A percentile compares a stretch with the other conserved stretches of the same genome.
phyloP scores from a whole-genome alignment of 2,888 invertebrate species.

The Linnaemya vulpina region DNA sequence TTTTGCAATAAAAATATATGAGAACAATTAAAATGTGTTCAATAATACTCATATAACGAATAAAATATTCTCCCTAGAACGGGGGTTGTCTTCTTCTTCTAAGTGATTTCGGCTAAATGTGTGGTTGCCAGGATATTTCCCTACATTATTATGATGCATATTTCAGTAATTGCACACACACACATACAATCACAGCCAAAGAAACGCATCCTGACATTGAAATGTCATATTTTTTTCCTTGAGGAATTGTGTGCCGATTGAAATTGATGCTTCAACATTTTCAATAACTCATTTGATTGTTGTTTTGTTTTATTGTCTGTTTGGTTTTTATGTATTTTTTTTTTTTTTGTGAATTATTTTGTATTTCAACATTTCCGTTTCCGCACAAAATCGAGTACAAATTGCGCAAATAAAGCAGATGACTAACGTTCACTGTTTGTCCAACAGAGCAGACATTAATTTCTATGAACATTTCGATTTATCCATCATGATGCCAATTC shows the following conservation, averaged over 20 bases:
- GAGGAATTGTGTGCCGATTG: slow-evolving; percentile 1
- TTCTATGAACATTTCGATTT: slow-evolving; percentile 12
- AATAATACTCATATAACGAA: not conserved
- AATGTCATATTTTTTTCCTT: slow-evolving; percentile 51
- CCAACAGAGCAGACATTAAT: not conserved
- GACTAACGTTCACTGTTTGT: slow-evolving; percentile 54
- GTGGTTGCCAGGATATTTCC: slow-evolving; percentile 42
- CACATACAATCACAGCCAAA: not conserved
- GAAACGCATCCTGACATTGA: slow-evolving; percentile 46
- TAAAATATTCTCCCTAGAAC: slow-evolving; percentile 28
- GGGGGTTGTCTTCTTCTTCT: slow-evolving; percentile 35
- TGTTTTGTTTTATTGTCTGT: slow-evolving; percentile 14
- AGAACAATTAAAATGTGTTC: slow-evolving; percentile 58
- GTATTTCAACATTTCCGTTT: slow-evolving; percentile 65
- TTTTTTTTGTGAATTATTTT: not conserved
- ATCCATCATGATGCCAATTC: slow-evolving; percentile 41
- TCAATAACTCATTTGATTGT: slow-evolving; percentile 30
- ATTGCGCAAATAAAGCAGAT: slow-evolving; percentile 60
- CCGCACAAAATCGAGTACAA: slow-evolving; percentile 29
- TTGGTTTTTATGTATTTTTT: not conserved
- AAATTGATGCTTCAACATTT: slow-evolving; percentile 45
- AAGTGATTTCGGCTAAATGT: slow-evolving; percentile 57
- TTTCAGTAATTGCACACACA: slow-evolving; percentile 11
- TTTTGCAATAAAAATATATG: slow-evolving; percentile 24
- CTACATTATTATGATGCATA: too few relatives aligned